Conservation (phyloP, 2,888 invertebrate species). For the Eristalis arbustorum region DNA sequence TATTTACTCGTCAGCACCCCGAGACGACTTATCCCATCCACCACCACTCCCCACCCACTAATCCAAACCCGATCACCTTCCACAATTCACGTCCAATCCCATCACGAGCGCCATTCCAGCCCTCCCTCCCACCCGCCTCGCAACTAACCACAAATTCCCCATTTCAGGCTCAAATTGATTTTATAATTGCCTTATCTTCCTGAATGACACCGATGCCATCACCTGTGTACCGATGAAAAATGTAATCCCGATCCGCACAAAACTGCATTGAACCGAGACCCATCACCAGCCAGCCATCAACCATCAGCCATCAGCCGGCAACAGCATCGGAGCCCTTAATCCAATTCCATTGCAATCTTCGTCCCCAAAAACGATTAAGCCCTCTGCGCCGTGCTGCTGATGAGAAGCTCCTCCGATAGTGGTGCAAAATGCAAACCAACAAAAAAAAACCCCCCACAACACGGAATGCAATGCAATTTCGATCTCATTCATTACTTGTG, state of each 20-base stretch:
- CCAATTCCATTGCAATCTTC: slow-evolving; percentile 65
- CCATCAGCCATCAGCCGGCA: background rate
- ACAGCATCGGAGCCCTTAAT: slow-evolving; percentile 35
- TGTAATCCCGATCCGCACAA: slow-evolving; percentile 21
- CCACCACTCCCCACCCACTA: too few species aligned
- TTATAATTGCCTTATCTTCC: slow-evolving; percentile 57
- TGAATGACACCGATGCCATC: slow-evolving; percentile 43
- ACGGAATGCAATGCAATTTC: slow-evolving; percentile 59
- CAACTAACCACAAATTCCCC: slow-evolving; percentile 12
- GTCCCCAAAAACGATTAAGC: slow-evolving; percentile 54
- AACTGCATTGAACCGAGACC: slow-evolving; percentile 51
- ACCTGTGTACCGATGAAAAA: slow-evolving; percentile 31
- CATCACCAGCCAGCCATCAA: background rate
- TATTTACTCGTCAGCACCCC: too few species aligned
- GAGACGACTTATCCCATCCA: too few species aligned
- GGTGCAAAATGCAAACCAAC: slow-evolving; percentile 28
- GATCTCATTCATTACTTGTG: slow-evolving; percentile 62
- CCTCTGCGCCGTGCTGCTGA: background rate
- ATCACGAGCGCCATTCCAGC: background rate
- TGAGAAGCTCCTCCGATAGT: slow-evolving; percentile 24
- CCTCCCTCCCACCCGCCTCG: background rate
- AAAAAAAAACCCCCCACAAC: background rate
- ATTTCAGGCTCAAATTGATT: slow-evolving; percentile 60
- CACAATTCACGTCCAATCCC: background rate
- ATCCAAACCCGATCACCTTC: background rate